These are phyloP conservation scores for Syrphus vitripennis DNA, from an alignment of 2,888 invertebrate species.

Conservation along the genomic window DNA sequence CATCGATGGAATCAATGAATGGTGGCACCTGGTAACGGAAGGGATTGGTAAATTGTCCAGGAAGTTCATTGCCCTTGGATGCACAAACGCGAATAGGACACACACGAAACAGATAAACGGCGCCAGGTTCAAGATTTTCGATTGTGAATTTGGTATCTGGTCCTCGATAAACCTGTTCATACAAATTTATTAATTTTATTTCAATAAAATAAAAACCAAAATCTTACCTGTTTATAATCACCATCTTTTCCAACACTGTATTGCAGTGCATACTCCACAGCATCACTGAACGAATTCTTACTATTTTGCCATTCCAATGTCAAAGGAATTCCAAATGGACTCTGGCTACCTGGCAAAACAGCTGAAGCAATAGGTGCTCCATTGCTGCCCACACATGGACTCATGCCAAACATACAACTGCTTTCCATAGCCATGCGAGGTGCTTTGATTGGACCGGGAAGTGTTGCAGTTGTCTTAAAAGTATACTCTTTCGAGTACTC, in stretches of 20 bases:
- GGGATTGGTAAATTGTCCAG: constrained; percentile 87
- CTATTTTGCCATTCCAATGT: constrained; percentile 86
- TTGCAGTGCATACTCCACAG: constrained; percentile 89
- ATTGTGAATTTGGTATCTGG: constrained; percentile 84
- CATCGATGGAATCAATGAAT: constrained; percentile 75
- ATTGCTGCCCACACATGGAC: constrained; percentile 51
- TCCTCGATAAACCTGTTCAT: constrained; percentile 86
- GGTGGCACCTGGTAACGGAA: constrained; percentile 82
- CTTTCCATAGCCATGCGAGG: constrained; percentile 83
- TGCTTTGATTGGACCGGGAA: constrained; percentile 90
- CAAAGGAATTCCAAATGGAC: constrained; percentile 82
- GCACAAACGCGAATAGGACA: constrained; percentile 87
- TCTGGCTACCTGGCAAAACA: constrained; percentile 79
- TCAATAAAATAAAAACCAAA: constrained; percentile 6
- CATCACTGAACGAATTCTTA: constrained; percentile 84
- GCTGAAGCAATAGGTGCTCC: constrained; percentile 68
- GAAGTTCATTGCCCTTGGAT: constrained; percentile 82
- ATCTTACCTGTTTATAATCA: constrained; percentile 84
- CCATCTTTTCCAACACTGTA: constrained; percentile 83
- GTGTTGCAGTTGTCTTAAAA: constrained; percentile 89
- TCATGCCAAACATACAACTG: constrained; percentile 74
- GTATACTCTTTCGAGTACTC: constrained; percentile 87
- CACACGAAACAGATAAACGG: constrained; percentile 90
- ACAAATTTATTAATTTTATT: background rate
- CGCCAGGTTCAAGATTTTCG: constrained; percentile 87